phyloP scores from a whole-genome alignment of 1,140 invertebrate genomes.

The Popillia japonica region DNA sequence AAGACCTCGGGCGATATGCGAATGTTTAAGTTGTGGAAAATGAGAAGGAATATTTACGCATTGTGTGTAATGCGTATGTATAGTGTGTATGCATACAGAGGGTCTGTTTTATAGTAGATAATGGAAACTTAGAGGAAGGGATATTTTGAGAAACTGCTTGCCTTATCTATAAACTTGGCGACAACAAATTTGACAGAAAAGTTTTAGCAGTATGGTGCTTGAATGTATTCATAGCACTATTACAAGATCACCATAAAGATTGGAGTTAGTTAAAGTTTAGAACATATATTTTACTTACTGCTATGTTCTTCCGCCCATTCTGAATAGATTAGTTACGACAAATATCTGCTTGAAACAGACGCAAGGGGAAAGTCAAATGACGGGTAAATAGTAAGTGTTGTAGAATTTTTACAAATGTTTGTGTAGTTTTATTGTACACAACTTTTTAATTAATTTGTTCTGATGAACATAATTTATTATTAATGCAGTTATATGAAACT shows the following conservation, averaged over 20 bases:
- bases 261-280: not conserved
- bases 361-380: no score
- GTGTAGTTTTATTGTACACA: no score
- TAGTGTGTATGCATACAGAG: not conserved
- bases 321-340: not conserved
- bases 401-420: no score
- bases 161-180: constrained; percentile 24
- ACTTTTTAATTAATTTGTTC: no score
- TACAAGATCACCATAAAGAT: constrained; percentile 23
- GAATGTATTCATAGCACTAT: not conserved
- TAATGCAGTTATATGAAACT: no score
- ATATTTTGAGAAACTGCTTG: constrained; percentile 18
- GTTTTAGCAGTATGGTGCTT: not conserved
- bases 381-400: no score
- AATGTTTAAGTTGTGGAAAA: constrained; percentile 22
- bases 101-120: constrained; percentile 8
- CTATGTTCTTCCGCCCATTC: not conserved
- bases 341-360: not conserved
- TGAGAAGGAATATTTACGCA: constrained; percentile 24
- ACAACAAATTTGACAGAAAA: constrained; percentile 25
- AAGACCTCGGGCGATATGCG: not conserved
- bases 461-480: no score
- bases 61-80: constrained; percentile 6
- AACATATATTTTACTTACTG: constrained; percentile 15
- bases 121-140: constrained; percentile 15